Percentiles rank a stretch among this genome's conserved stretches.
phyloP scores from a whole-genome alignment of 2,888 invertebrate species.

The Tenthredo mesomela region DNA sequence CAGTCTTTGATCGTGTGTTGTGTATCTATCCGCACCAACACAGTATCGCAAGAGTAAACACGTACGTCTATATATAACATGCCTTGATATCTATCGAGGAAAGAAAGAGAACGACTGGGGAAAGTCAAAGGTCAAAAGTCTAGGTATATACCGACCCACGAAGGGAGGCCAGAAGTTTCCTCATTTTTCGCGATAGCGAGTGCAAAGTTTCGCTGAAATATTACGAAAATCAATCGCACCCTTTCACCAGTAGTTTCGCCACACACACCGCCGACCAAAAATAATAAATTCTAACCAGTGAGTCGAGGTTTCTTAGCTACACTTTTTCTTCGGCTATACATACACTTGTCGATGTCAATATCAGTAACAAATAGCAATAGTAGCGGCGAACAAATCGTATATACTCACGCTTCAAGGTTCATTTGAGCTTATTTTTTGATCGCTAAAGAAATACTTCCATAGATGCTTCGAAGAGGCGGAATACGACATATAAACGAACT shows the following conservation, averaged over 20 bases:
- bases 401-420: background rate
- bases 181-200: conserved; percentile 72
- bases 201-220: conserved; percentile 72
- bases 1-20: conserved; percentile 29
- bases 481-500: background rate
- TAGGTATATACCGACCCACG: conserved; percentile 7
- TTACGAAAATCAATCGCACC: conserved; percentile 74
- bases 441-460: background rate
- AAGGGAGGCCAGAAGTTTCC: conserved; percentile 68
- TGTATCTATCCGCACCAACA: background rate
- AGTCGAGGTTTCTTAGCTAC: conserved; percentile 4
- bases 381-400: background rate
- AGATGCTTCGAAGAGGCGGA: background rate
- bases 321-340: conserved; percentile 16
- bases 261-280: conserved; percentile 27
- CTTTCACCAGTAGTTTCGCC: conserved; percentile 46
- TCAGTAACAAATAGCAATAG: conserved; percentile 40
- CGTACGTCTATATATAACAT: background rate
- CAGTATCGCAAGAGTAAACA: background rate
- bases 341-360: conserved; percentile 28
- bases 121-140: conserved; percentile 18
- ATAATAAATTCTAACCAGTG: conserved; percentile 40
- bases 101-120: conserved; percentile 5
- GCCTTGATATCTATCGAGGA: conserved; percentile 1
- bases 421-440: background rate